phyloP scores from a whole-genome alignment of 1,140 invertebrate genomes.

The Notospermus geniculatus region DNA sequence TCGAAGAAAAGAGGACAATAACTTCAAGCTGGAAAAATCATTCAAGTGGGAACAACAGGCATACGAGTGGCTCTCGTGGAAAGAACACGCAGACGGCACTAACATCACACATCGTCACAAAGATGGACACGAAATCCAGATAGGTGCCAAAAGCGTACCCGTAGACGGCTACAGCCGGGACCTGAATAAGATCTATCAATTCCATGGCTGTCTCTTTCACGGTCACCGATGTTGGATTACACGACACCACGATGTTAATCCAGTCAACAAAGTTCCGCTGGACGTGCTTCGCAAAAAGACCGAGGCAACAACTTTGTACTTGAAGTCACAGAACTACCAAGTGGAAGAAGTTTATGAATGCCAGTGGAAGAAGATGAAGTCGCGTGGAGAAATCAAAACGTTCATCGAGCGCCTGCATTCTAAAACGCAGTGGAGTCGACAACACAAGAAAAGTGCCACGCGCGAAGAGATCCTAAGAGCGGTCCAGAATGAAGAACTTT shows the following conservation, averaged over 20 bases:
- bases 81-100: too few relatives aligned
- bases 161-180: slow-evolving; percentile 16
- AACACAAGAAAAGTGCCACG: slow-evolving; percentile 13
- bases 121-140: background rate
- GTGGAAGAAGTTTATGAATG: slow-evolving; percentile 3
- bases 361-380: slow-evolving; percentile 3
- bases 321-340: background rate
- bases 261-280: background rate
- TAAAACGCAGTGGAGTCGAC: slow-evolving; percentile 5
- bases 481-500: slow-evolving; percentile 13
- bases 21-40: slow-evolving; percentile 2
- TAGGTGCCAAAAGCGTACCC: background rate
- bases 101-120: background rate
- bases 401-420: background rate
- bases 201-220: slow-evolving; percentile 27
- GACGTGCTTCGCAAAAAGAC: background rate
- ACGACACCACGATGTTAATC: background rate
- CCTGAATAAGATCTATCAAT: too few relatives aligned
- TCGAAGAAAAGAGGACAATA: slow-evolving; percentile 3
- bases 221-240: slow-evolving; percentile 13
- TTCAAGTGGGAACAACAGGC: background rate
- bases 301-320: background rate
- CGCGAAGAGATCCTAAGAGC: slow-evolving; percentile 18
- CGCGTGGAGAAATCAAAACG: background rate
- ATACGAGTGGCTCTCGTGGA: background rate